Percentiles rank a stretch among this genome's conserved stretches.
Evolutionary conservation across 2,797 vertebrate genomes (phyloP).

Genomic region (Allobates femoralis): DNA sequence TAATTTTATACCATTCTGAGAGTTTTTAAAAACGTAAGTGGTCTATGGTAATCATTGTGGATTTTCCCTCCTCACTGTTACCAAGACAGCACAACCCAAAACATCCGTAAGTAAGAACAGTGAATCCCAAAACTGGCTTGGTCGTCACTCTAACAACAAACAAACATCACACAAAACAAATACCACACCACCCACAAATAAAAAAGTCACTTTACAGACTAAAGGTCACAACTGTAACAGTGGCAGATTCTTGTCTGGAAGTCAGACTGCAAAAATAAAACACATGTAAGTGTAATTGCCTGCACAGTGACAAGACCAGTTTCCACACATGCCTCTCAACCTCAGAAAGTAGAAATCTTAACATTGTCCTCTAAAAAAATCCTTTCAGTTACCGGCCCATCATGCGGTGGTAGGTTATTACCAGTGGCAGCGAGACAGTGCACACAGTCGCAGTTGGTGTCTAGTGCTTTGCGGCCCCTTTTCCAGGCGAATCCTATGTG

Average conservation of each 20-base stretch:
- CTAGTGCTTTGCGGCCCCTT: neutral
- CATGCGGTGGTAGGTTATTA: neutral
- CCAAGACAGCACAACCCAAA: neutral
- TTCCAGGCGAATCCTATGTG: neutral
- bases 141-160: neutral
- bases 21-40: too few relatives aligned
- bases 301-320: neutral
- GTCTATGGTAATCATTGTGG: neutral
- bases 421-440: neutral
- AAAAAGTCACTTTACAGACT: neutral
- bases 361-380: neutral
- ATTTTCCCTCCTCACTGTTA: neutral
- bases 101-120: neutral
- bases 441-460: neutral
- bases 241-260: neutral
- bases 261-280: neutral
- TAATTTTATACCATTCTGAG: too few relatives aligned
- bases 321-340: neutral
- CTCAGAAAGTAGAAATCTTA: neutral
- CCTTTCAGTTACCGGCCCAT: too few relatives aligned
- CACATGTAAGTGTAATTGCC: neutral
- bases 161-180: neutral
- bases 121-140: neutral
- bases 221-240: neutral
- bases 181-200: constrained; percentile 14